These are phyloP conservation scores for Echinops telfairi DNA, from an alignment of 2,113 vertebrate species.

Conservation along the genomic window DNA sequence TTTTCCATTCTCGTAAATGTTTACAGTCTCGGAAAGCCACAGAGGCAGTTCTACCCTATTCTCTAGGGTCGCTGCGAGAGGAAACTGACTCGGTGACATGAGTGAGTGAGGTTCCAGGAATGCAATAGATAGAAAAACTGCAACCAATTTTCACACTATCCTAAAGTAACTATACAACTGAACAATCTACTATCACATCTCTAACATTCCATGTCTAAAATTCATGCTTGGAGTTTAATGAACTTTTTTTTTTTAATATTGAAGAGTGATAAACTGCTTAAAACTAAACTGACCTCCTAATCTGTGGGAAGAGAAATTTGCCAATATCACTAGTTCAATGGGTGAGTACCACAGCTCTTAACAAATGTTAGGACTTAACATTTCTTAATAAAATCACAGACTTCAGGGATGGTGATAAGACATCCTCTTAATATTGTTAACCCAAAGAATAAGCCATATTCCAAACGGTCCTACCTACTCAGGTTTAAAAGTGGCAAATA, in stretches of 20 bases:
- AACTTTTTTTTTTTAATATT: conserved; percentile 10
- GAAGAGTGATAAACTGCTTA: conserved; percentile 34
- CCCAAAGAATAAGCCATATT: not conserved
- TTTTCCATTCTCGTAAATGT: too few species aligned
- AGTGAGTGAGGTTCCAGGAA: not conserved
- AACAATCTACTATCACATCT: not conserved
- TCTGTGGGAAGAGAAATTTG: not conserved
- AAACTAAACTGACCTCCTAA: not conserved
- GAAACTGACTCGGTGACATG: too few species aligned
- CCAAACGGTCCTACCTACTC: not conserved
- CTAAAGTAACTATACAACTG: not conserved
- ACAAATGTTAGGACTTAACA: too few species aligned
- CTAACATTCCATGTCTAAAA: conserved; percentile 10
- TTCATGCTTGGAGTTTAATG: conserved; percentile 1
- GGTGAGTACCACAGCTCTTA: not conserved
- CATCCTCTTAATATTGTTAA: not conserved
- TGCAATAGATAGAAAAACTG: not conserved
- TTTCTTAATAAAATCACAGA: not conserved
- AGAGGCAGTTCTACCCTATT: too few species aligned
- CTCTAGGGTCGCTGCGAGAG: too few species aligned
- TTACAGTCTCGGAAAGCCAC: too few species aligned
- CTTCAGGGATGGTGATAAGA: not conserved
- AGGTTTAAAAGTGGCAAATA: conserved; percentile 10
- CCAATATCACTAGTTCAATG: not conserved
- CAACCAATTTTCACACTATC: not conserved